Evolutionary conservation across 2,113 vertebrate species (phyloP), one percentile per base, ranked within the genome.

Genomic region (Tringa solitaria): DNA sequence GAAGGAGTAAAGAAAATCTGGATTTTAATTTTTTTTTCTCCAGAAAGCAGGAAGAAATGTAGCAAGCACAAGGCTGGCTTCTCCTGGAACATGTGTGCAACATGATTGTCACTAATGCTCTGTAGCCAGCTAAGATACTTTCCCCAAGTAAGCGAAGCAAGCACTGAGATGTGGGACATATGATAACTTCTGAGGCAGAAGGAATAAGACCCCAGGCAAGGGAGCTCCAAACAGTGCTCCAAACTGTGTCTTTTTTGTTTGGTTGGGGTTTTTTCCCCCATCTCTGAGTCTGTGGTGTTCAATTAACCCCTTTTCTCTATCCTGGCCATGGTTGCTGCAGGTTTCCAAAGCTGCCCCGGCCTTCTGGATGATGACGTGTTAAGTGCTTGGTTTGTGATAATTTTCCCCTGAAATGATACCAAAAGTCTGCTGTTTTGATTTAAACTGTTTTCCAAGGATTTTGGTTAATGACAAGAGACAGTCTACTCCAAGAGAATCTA

Each of bases 401-500:
- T 90, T 96, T 94, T 95, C 92, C 82, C 61, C 80, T 94, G 86
- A 93, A 93, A 90, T 59, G 21, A 77, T 86, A 95, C 79, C 72
- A 50, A 51, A 94, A 93, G 39, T 68, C 73, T 88, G 67, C 76
- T 96, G 89, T 10, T 97, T 95, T 92, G 85, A 70, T 92, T 95
- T 94, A 95, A 94, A 77, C 64, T 75, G 35, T 90, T 96, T 96
- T 84, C 68, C 67, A 37, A 79, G 83, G 67, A 75, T 90, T 93
- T 96, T 75, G 61, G 43, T 94, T 92, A 95, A 83, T 84, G 81
- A 89, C 67, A 51, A 89, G 87, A 87, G 84, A 53, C 86, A 87
- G 84, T 93, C 93, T 72, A 65, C 87, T 97, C 94, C 93, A 84
- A 93, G 89, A 96, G 87, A 96, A 77, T 89, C 94, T 95, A 94